phyloP scores from a whole-genome alignment of 1,140 invertebrate genomes.

The Drosophila leontia region DNA sequence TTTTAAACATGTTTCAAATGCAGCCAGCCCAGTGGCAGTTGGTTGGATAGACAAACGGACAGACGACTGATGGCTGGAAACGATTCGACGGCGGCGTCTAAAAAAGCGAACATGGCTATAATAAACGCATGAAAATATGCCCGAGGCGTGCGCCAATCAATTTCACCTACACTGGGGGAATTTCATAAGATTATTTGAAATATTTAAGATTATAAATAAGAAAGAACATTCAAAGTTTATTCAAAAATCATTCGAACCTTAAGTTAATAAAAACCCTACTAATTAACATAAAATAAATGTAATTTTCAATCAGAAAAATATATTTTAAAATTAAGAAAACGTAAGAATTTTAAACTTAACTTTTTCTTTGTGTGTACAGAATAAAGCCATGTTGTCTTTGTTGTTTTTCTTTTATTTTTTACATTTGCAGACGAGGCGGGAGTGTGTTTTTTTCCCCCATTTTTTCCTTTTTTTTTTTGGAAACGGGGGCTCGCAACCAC shows the following conservation, averaged over 20 bases:
- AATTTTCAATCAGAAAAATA: too few relatives aligned
- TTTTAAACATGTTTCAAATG: conserved; percentile 81
- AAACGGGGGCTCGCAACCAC: conserved; percentile 43
- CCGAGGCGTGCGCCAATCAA: conserved; percentile 76
- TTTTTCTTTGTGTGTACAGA: not conserved
- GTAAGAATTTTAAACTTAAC: too few relatives aligned
- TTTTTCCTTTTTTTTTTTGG: conserved; percentile 11
- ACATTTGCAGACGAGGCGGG: conserved; percentile 1
- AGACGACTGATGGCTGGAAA: conserved; percentile 23
- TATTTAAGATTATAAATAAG: too few relatives aligned
- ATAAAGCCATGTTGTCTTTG: not conserved
- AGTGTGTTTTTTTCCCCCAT: not conserved
- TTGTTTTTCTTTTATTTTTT: not conserved
- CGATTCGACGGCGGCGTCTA: conserved; percentile 51
- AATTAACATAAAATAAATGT: too few relatives aligned
- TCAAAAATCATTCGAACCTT: too few relatives aligned
- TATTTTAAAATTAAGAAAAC: too few relatives aligned
- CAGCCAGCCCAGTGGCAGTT: conserved; percentile 28
- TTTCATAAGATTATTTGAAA: not conserved
- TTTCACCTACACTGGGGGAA: conserved; percentile 53
- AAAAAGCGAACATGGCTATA: conserved; percentile 61
- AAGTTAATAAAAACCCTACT: too few relatives aligned
- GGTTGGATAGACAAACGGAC: conserved; percentile 6
- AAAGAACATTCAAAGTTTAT: too few relatives aligned
- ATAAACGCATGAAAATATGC: conserved; percentile 82